Evolutionary conservation across 2,797 vertebrate genomes (phyloP).

Genomic region (Trichosurus vulpecula): DNA sequence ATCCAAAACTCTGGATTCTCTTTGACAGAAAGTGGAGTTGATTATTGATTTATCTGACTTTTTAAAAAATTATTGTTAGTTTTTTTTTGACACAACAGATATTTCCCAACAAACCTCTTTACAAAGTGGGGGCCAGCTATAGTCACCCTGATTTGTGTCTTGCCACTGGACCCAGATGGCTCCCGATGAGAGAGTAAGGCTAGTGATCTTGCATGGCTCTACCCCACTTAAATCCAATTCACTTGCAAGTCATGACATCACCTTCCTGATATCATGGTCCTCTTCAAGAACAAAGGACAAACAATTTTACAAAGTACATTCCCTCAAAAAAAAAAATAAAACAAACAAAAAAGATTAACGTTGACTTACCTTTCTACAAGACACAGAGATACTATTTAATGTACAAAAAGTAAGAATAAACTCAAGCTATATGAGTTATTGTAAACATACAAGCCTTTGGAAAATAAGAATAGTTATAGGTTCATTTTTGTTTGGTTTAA

Average conservation of each 20-base stretch:
- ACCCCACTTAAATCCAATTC: too few relatives aligned
- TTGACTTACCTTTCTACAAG: neutral
- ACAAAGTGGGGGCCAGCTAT: neutral
- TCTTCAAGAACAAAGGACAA: too few relatives aligned
- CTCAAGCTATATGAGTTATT: constrained; percentile 18
- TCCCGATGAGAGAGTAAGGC: too few relatives aligned
- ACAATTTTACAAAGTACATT: neutral
- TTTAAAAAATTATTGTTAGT: neutral
- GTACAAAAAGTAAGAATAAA: constrained; percentile 26
- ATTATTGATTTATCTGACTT: neutral
- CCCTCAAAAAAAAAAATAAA: neutral
- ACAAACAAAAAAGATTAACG: neutral
- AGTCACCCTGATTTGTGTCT: too few relatives aligned
- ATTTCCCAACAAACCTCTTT: neutral
- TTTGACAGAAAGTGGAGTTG: neutral
- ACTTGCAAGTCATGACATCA: too few relatives aligned
- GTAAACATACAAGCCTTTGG: constrained; percentile 7
- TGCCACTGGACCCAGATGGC: too few relatives aligned
- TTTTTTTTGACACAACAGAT: neutral
- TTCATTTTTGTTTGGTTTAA: neutral
- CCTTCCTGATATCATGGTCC: too few relatives aligned
- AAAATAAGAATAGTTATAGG: neutral
- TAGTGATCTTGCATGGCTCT: too few relatives aligned
- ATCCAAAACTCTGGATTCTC: neutral
- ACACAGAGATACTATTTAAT: neutral